These are phyloP conservation scores for Drosophila ohnishii DNA, from an alignment of 1,140 invertebrate species.

Conservation along the genomic window DNA sequence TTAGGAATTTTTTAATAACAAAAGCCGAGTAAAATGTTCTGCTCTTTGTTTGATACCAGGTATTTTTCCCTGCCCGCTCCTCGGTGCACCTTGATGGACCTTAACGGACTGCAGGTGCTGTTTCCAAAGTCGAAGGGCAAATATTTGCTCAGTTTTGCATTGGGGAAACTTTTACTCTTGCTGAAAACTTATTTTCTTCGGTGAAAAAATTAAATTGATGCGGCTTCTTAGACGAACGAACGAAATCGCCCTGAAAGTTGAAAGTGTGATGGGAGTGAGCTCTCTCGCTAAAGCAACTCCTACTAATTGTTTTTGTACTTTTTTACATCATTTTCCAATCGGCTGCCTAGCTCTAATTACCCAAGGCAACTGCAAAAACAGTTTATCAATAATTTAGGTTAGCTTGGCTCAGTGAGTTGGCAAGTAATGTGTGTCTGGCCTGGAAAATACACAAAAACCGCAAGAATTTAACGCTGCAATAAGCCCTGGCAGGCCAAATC, in stretches of 20 bases:
- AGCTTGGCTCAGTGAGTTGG: conserved; percentile 71
- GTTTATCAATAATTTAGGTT: conserved; percentile 64
- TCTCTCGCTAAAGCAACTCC: not conserved
- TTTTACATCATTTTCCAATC: conserved; percentile 52
- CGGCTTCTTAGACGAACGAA: conserved; percentile 11
- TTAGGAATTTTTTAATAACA: conserved; percentile 82
- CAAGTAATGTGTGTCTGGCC: conserved; percentile 27
- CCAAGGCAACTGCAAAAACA: conserved; percentile 19
- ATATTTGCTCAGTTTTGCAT: conserved; percentile 71
- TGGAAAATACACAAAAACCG: conserved; percentile 52
- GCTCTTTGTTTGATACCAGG: conserved; percentile 57
- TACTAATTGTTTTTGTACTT: conserved; percentile 15
- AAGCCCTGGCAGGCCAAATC: conserved; percentile 34
- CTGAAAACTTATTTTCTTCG: conserved; percentile 67
- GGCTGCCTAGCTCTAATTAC: conserved; percentile 36
- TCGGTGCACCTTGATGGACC: conserved; percentile 31
- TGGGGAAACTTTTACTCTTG: conserved; percentile 57
- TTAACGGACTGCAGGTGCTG: conserved; percentile 39
- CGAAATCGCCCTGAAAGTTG: conserved; percentile 1
- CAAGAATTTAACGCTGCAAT: conserved; percentile 62
- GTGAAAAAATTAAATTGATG: conserved; percentile 62
- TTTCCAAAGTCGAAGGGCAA: conserved; percentile 68
- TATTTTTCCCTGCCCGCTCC: conserved; percentile 6
- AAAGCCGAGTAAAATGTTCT: conserved; percentile 70
- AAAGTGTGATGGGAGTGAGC: too few relatives aligned